Percentiles rank a stretch among this genome's conserved stretches.
These are phyloP conservation scores for Zhengitettix transpicula DNA, from an alignment of 2,888 invertebrate genomes.

Conservation along the genomic window DNA sequence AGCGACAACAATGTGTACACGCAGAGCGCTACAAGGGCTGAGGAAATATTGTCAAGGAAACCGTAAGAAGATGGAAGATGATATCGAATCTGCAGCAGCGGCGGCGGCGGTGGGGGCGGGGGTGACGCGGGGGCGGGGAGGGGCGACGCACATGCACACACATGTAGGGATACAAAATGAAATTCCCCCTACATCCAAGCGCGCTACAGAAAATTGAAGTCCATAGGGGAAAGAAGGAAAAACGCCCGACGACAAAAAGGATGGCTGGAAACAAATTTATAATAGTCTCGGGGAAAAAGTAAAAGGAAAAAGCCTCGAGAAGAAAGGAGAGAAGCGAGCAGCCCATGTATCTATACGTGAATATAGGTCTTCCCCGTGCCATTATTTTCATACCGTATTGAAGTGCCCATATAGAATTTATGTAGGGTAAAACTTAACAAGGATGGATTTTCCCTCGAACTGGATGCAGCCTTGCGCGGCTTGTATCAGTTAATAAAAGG, in stretches of 20 bases:
- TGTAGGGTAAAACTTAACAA: background rate
- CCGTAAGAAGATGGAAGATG: conserved; percentile 8
- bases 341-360: background rate
- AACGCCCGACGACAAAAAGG: conserved; percentile 11
- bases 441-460: background rate
- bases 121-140: background rate
- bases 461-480: background rate
- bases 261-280: conserved; percentile 12
- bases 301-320: background rate
- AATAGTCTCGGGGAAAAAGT: conserved; percentile 9
- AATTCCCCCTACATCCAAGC: conserved; percentile 9
- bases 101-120: background rate
- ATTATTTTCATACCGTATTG: background rate
- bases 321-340: background rate
- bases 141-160: conserved; percentile 1
- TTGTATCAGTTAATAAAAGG: too few relatives aligned
- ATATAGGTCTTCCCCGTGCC: background rate
- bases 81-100: conserved; percentile 10
- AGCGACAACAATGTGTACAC: too few relatives aligned
- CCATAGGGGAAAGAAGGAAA: conserved; percentile 9
- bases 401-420: conserved; percentile 3
- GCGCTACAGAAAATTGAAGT: conserved; percentile 12
- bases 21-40: background rate
- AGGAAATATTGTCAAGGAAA: background rate
- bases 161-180: conserved; percentile 11